Percentiles rank a stretch among this genome's conserved stretches.
Evolutionary conservation across 2,113 vertebrate genomes (phyloP).

Genomic region (Aepyceros melampus): DNA sequence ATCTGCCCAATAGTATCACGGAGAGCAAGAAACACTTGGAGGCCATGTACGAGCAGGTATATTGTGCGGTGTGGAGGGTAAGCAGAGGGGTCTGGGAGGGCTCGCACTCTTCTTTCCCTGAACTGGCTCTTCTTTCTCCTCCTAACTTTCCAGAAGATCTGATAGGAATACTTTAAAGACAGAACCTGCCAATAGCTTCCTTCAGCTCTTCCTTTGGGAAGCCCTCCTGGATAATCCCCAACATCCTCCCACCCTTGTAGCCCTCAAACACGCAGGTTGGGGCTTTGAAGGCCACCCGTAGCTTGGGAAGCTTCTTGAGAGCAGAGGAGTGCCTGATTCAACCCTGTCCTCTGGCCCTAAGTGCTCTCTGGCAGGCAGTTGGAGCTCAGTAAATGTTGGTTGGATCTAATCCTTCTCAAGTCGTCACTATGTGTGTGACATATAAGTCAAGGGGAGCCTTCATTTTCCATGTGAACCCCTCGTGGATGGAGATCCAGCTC

Average conservation of each 20-base stretch:
- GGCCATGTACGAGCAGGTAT: background rate
- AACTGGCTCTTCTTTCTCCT: background rate
- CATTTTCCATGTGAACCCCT: background rate
- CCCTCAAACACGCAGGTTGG: background rate
- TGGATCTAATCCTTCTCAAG: background rate
- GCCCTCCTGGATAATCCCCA: background rate
- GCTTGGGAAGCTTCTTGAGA: background rate
- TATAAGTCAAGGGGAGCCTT: background rate
- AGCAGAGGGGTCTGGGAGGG: background rate
- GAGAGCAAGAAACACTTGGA: background rate
- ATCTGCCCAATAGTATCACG: background rate
- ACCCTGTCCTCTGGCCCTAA: background rate
- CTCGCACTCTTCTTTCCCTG: rapidly evolving
- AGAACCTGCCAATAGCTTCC: background rate
- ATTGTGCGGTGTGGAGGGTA: rapidly evolving
- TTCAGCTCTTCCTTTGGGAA: background rate
- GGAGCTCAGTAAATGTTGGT: background rate
- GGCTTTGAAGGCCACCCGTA: background rate
- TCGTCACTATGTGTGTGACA: background rate
- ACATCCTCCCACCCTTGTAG: background rate
- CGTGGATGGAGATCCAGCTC: background rate
- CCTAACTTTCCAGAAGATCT: background rate
- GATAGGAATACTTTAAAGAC: background rate
- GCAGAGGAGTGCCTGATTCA: background rate
- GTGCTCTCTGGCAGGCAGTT: rapidly evolving